A percentile compares a stretch with the other conserved stretches of the same genome.
These are phyloP conservation scores for Periophthalmus modestus DNA, from an alignment of 2,113 vertebrate genomes.

Conservation along the genomic window DNA sequence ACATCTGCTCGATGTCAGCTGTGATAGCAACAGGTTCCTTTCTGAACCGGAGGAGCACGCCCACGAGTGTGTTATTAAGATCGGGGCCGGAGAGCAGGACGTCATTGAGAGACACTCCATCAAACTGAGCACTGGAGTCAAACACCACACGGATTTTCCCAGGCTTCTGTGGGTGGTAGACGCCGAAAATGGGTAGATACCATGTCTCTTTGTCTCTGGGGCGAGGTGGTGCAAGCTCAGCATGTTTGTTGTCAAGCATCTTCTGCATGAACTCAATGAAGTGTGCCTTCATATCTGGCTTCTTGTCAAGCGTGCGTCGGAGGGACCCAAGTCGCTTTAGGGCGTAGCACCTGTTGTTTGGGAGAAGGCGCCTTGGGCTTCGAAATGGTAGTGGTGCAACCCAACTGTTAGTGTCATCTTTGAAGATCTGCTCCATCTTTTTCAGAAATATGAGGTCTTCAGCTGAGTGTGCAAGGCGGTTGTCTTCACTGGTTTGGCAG, in stretches of 20 bases:
- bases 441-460: neutral
- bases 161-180: constrained; percentile 8
- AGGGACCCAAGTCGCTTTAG: neutral
- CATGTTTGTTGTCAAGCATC: constrained; percentile 1
- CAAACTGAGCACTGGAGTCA: neutral
- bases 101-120: neutral
- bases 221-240: neutral
- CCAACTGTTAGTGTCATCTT: no score
- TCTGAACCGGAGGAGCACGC: neutral
- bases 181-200: neutral
- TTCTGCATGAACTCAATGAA: constrained; percentile 4
- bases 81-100: neutral
- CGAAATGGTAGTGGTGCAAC: no score
- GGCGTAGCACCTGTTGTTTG: no score
- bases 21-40: neutral
- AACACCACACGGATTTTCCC: neutral
- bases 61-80: neutral
- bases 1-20: constrained; percentile 5
- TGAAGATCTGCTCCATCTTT: neutral
- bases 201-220: neutral
- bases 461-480: neutral
- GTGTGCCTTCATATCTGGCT: neutral
- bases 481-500: neutral
- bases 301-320: neutral
- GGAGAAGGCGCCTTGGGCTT: no score